Percentiles rank a stretch among this genome's conserved stretches.
Conservation (phyloP, 1,140 invertebrate species). For the Ganaspis sp. region DNA sequence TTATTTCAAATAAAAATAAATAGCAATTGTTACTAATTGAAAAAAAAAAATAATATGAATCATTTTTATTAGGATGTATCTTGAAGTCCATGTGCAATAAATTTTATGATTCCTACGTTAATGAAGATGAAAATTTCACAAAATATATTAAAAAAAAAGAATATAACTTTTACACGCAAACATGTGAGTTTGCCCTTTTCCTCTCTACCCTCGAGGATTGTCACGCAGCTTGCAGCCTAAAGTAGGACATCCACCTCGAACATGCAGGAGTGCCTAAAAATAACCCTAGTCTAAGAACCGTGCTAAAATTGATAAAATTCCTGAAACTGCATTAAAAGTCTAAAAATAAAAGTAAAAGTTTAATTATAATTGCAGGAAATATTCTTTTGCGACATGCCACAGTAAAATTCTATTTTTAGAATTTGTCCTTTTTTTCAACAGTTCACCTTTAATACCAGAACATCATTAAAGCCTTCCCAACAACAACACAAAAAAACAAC, state of each 20-base stretch:
- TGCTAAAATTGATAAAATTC: neutral
- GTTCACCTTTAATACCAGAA: no score
- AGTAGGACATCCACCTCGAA: conserved; percentile 12
- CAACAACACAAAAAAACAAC: no score
- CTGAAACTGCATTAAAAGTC: neutral
- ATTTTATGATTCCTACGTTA: neutral
- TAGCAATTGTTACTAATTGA: no score
- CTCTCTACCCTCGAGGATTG: neutral
- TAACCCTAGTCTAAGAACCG: neutral
- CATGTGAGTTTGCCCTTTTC: neutral
- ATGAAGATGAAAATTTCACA: neutral
- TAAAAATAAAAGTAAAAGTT: neutral
- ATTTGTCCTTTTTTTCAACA: no score
- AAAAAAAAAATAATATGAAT: no score
- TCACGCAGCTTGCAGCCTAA: conserved; percentile 13
- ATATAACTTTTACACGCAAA: conserved; percentile 9
- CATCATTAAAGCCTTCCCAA: no score
- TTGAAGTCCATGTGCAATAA: neutral
- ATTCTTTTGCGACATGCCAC: neutral
- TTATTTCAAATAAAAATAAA: no score
- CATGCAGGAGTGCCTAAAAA: conserved; percentile 6
- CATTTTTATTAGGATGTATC: no score
- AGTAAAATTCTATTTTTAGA: neutral
- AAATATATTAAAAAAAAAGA: neutral
- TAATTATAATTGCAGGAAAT: neutral